Base-by-base conservation (phyloP, 1,140 invertebrate species). In the Charaxes varanes region DNA sequence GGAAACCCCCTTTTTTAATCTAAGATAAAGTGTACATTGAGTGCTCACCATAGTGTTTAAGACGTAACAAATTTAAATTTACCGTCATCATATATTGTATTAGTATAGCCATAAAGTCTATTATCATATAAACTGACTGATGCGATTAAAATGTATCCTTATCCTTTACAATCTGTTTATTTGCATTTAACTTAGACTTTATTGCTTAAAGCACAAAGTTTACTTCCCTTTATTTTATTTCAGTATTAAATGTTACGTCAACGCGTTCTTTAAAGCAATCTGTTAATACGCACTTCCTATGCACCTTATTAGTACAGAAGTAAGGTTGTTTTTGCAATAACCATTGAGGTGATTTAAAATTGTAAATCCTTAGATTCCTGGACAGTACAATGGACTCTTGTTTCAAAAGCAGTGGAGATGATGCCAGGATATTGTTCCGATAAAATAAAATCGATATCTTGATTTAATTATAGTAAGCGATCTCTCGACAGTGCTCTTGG, bases 11-110 rank as follows among this genome's bases (percentile, higher is more conserved):
- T 45, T 74, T 74, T 74, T 76, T 79, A 79, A 79, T 79, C 71
- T 76, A 63, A 79, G 71, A 76, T 76, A 76, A 79, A 76, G 63
- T 63, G 64, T 70, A 70, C 69, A 76, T 79, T 69, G 71, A 79
- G 74, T 64, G 55, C 65, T 73, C 66, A 73, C 64, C 67, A 66
- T 73, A 60, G 51, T 58, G 58, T 65, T 63, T 57, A 49, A 32
- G 24, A 42, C 16, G 34, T 41, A 24, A 53, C 53, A 38, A 51
- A 42, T 11, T 35, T 49, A 40, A 1, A 5, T 43, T 36, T 41
- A 12, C 56, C 22, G 7, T 7, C 14, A 36, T 6, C 4, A 8
- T 15, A 2, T 11, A 37, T 34, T 31, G 30, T 61, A 58, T 46
- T 6, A 1, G 18, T 5, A 46, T 4, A 3, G 2, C 6, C 3